Evolutionary conservation across 2,797 vertebrate genomes (phyloP), one percentile per base, ranked within the genome.

Genomic region (Danio choprae): DNA sequence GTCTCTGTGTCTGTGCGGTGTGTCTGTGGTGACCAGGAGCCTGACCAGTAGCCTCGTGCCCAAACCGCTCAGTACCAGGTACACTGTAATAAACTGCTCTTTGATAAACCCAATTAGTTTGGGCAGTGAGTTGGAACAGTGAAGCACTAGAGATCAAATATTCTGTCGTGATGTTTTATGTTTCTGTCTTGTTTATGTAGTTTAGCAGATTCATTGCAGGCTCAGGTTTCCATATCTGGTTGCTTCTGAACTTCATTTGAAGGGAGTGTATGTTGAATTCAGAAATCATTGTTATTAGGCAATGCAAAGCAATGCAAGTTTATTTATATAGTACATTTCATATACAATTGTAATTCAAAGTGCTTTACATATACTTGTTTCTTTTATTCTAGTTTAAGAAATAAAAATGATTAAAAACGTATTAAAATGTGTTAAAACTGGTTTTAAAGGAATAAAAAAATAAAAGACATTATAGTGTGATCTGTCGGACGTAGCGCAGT

Each of bases 1-100:
- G 65, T 91, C 94, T 69, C 89, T 97, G 63, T 90, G 82, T 59
- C 80, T 74, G 0, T 92, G 91, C 0, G 95, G 93, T 50, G 85
- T 85, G 0, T 40, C 20, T 0, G 43, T 95, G 44, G 84, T 96
- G 84, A 80, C 2, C 81, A 64, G 1, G 1, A 81, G 85, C 72
- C 65, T 86, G 74, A 79, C 6, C 0, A 72, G 85, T 12, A 0
- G 1, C 5, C 51, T 78, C 15, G 0, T 18, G 0, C 73, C 87
- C 0, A 41, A 76, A 60, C 55, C 83, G 0, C 0, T 91, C 74
- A 89, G 90, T 63, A 89, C 91, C 70, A 91, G 94, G 96, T 97
- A 88, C 7, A 48, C 29, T 29, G 22, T 13, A 41, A 44, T n/a
- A 11, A 38, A 4, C 4, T 18, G 22, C 3, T 41, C 15, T 85